A percentile compares a stretch with the other conserved stretches of the same genome.
Conservation (phyloP, 2,888 invertebrate species). For the Drosophila glabriapex region DNA sequence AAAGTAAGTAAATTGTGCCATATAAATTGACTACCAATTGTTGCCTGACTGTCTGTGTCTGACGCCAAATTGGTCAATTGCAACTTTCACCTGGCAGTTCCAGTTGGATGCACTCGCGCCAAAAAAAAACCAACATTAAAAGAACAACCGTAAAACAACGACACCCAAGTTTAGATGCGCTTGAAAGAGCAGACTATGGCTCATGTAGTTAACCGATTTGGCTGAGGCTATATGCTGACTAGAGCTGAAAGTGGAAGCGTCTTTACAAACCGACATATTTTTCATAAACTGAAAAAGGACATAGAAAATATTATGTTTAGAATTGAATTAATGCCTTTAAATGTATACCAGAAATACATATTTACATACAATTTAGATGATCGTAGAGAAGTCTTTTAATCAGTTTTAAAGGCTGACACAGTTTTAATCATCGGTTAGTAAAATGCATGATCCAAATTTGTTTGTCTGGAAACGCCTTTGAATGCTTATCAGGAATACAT, state of each 20-base stretch:
- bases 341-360: not conserved
- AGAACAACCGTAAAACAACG: not conserved
- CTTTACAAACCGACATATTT: not conserved
- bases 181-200: not conserved
- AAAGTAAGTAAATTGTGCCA: constrained; percentile 87
- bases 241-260: not conserved
- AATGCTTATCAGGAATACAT: not conserved
- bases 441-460: not conserved
- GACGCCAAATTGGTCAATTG: constrained; percentile 32
- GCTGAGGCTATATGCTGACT: not conserved
- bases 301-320: not conserved
- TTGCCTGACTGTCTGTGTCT: not conserved
- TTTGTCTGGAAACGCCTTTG: not conserved
- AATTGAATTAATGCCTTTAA: not conserved
- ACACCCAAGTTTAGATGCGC: not conserved
- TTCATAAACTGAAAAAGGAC: not conserved
- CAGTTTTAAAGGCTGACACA: not conserved
- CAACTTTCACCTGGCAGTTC: constrained; percentile 70
- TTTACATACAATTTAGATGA: not conserved
- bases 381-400: not conserved
- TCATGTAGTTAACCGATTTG: not conserved
- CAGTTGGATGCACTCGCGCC: constrained; percentile 63
- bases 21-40: not conserved
- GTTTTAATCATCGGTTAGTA: not conserved
- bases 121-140: constrained; percentile 24